A percentile compares a stretch with the other conserved stretches of the same genome.
phyloP scores from a whole-genome alignment of 2,797 vertebrate genomes.

The Enteromius radiatus region DNA sequence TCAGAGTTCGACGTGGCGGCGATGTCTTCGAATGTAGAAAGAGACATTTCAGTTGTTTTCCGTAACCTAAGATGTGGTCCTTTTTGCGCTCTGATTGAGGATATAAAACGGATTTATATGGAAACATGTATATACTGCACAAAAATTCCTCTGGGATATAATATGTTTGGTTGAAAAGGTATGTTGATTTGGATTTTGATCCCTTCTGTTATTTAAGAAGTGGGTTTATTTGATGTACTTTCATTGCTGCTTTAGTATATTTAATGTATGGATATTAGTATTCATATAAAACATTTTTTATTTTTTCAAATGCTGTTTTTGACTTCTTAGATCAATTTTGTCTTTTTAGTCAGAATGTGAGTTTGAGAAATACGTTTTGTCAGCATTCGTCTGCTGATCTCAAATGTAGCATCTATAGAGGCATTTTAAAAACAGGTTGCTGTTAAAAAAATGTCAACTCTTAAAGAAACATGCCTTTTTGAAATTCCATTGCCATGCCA shows the following conservation, averaged over 20 bases:
- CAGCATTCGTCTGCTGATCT: background rate
- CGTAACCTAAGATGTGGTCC: background rate
- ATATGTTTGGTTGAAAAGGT: slow-evolving; percentile 20
- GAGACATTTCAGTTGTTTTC: background rate
- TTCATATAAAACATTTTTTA: background rate
- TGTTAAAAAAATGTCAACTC: too few relatives aligned
- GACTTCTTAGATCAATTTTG: background rate
- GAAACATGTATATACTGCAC: background rate
- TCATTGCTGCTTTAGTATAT: background rate
- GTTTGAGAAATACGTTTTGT: slow-evolving; percentile 3
- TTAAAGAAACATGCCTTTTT: background rate
- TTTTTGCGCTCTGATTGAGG: background rate
- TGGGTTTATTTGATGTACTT: background rate
- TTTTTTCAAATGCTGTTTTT: background rate
- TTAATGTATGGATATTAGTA: background rate
- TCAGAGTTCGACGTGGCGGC: slow-evolving; percentile 65
- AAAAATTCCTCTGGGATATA: background rate
- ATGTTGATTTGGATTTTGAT: background rate
- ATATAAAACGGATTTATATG: slow-evolving; percentile 31
- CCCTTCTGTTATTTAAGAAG: background rate
- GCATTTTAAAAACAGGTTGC: background rate
- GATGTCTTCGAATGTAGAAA: background rate
- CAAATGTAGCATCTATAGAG: background rate
- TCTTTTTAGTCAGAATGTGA: background rate
- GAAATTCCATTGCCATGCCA: too few relatives aligned